Evolutionary conservation across 30 jellyfish, hydroid and myxozoan genomes (phyloP).

Genomic region (Rhopilema esculentum): DNA sequence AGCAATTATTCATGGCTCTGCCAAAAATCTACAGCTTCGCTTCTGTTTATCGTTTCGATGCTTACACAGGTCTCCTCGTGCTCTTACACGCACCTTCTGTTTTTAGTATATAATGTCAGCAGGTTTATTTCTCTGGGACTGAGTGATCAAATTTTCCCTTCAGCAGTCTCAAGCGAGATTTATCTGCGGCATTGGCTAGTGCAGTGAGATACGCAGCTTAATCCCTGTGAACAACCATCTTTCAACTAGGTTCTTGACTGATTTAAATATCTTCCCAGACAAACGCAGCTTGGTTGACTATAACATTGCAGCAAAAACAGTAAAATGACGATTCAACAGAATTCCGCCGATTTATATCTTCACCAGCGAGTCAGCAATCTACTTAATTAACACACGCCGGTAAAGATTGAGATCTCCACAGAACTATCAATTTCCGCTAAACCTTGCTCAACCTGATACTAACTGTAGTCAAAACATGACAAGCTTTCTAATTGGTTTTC

Average conservation of each 20-base stretch:
- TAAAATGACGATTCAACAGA: too few species aligned
- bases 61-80: background rate
- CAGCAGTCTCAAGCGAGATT: background rate
- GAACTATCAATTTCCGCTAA: too few species aligned
- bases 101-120: background rate
- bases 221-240: too few species aligned
- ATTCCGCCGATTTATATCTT: background rate
- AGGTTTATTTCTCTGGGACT: too few species aligned
- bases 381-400: background rate
- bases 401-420: background rate
- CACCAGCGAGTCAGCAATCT: background rate
- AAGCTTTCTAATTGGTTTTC: background rate
- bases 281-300: too few species aligned
- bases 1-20: conserved; percentile 7
- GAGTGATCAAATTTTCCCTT: background rate
- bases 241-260: background rate
- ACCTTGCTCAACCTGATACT: background rate
- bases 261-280: too few species aligned
- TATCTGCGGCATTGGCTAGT: background rate
- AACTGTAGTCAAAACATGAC: background rate
- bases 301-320: too few species aligned
- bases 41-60: too few species aligned
- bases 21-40: background rate
- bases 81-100: background rate
- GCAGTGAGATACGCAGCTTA: too few species aligned